These are phyloP conservation scores for Odontophorus gujanensis DNA, from an alignment of 2,113 vertebrate species.

Conservation along the genomic window DNA sequence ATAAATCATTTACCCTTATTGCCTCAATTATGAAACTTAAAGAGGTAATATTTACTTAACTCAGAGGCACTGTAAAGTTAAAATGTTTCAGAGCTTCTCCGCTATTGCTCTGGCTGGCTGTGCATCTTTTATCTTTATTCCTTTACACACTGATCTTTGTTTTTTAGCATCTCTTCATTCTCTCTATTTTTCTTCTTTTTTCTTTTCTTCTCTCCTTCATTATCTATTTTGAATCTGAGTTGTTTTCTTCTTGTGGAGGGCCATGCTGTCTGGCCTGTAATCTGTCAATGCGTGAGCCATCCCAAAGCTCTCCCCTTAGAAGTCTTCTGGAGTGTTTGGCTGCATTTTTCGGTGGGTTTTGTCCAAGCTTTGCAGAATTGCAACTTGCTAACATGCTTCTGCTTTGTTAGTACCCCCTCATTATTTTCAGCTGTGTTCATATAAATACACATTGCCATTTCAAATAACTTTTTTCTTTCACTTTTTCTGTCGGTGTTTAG, in stretches of 20 bases:
- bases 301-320: not conserved
- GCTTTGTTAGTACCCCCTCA: not conserved
- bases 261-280: not conserved
- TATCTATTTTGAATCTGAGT: not conserved
- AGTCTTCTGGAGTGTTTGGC: not conserved
- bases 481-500: not conserved
- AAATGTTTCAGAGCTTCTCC: not conserved
- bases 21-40: constrained; percentile 51
- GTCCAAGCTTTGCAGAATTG: not conserved
- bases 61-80: constrained; percentile 12
- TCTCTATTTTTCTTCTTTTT: not conserved
- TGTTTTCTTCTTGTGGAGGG: not conserved
- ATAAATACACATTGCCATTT: not conserved
- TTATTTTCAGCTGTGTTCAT: not conserved
- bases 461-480: not conserved
- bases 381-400: not conserved
- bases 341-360: not conserved
- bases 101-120: not conserved
- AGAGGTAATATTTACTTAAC: constrained; percentile 43
- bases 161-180: not conserved
- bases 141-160: not conserved
- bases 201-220: not conserved
- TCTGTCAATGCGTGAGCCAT: not conserved
- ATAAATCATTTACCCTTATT: constrained; percentile 58
- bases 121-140: not conserved